Conservation (phyloP, 2,888 invertebrate genomes). For the Agrenia bidenticulata region DNA sequence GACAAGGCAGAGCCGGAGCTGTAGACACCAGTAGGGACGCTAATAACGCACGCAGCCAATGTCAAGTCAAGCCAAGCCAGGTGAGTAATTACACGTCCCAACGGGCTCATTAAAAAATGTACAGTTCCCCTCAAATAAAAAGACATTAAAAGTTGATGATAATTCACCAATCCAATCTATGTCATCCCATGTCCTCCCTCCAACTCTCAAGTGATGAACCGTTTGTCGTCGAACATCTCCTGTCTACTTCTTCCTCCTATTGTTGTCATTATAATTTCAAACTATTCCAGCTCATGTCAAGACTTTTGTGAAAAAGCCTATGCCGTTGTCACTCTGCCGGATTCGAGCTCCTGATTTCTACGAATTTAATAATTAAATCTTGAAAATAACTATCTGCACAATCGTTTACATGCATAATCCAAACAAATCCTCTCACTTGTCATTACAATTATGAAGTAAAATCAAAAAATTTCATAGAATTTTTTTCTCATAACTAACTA, state of each 20-base stretch:
- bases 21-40: no score
- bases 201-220: no score
- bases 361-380: no score
- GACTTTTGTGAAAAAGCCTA: neutral
- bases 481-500: neutral
- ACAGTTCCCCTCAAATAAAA: slow-evolving; percentile 1
- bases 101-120: slow-evolving; percentile 9
- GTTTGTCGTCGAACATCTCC: slow-evolving; percentile 9
- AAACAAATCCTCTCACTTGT: no score
- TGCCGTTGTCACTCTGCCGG: neutral
- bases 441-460: no score
- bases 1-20: no score
- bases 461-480: neutral
- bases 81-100: neutral
- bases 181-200: neutral
- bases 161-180: slow-evolving; percentile 2
- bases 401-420: no score
- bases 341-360: neutral
- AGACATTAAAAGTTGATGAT: neutral
- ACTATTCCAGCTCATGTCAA: neutral
- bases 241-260: slow-evolving; percentile 10
- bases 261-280: slow-evolving; percentile 8
- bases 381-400: no score
- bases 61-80: neutral
- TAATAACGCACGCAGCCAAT: no score